Base-by-base conservation (phyloP, 2,888 invertebrate species). In the Callosobruchus maculatus region DNA sequence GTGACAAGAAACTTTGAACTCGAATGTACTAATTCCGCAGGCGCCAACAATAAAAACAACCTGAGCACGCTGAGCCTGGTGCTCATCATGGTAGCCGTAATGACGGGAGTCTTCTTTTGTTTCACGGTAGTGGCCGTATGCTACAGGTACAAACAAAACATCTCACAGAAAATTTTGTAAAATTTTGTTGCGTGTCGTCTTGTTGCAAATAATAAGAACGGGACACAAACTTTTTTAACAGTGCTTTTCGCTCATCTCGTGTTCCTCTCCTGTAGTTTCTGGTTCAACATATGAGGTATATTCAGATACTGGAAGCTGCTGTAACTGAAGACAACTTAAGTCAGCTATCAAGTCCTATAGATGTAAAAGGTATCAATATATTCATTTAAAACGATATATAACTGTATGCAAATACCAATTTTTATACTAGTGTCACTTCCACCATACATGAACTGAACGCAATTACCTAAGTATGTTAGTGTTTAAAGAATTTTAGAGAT, bases 111-210 rank as follows among this genome's bases (percentile, higher is more conserved):
- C 93, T 96, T 96, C 95, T 93, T 96, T 92, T 94, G 94, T 93
- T 96, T 96, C 93, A 95, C 96, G 90, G 92, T 95, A 90, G 92
- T 95, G 92, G 96, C 96, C 89, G 94, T 94, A 92, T 96, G 96
- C 92, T 96, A 95, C 95, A 96, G 96, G 96, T 96, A 93, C 87
- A 22, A 13, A n/a, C n/a, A n/a, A 68, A 68, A 4, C 1, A 68
- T 18, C 49, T 49, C 49, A 26, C 26, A 49, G 49, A 49, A 49
- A 49, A 49, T 13, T 49, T 49, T 49, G 18, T 49, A 49, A 49
- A 49, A 49, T 13, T 49, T 49, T 49, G 18, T 49, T 49, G 3
- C 49, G 49, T 49, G 49, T 49, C 49, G 49, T 49, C 7, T 49
- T 49, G 49, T 49, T 49, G 49, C 49, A 49, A 49, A 7, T 49